phyloP scores from a whole-genome alignment of 2,888 invertebrate genomes.

The Philaethria dido region DNA sequence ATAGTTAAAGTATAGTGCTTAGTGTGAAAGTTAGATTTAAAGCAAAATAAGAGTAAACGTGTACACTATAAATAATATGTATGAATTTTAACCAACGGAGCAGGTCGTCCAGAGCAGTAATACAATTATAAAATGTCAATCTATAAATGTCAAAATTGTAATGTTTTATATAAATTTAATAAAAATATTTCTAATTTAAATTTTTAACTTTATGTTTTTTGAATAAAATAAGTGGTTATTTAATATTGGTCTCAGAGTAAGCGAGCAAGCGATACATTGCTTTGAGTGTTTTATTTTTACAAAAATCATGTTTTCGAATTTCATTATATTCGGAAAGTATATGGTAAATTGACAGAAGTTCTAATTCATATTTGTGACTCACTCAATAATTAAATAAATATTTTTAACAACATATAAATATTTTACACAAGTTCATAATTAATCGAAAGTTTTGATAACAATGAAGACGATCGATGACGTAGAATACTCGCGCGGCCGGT shows the following conservation, averaged over 20 bases:
- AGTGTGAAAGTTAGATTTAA: not conserved
- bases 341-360: not conserved
- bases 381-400: not conserved
- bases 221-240: no score
- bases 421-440: not conserved
- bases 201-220: not conserved
- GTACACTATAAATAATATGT: no score
- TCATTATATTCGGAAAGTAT: not conserved
- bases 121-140: not conserved
- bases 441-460: not conserved
- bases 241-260: not conserved
- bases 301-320: not conserved
- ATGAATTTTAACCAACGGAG: not conserved
- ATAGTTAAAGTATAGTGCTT: not conserved
- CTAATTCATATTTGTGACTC: conserved; percentile 1
- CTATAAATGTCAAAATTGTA: not conserved
- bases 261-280: no score
- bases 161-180: not conserved
- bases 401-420: not conserved
- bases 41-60: not conserved
- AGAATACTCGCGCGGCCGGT: no score
- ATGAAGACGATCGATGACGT: no score
- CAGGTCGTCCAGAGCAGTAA: not conserved
- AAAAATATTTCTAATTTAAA: not conserved
- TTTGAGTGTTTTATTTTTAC: not conserved